Percentiles rank a stretch among this genome's conserved stretches.
Conservation (phyloP, 2,797 vertebrate genomes). For the Karalla daura region DNA sequence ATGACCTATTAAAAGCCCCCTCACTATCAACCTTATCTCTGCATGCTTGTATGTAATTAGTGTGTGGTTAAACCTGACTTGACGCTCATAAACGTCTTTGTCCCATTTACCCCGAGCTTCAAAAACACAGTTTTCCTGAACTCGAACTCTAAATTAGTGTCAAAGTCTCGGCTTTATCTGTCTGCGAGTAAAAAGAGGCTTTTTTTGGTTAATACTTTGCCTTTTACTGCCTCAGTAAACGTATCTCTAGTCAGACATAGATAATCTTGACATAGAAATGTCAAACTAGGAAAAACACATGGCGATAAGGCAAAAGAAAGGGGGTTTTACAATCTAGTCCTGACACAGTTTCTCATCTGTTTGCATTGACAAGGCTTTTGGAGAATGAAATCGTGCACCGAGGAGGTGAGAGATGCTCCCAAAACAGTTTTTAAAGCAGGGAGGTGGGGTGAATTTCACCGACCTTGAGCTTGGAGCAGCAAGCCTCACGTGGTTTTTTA, state of each 20-base stretch:
- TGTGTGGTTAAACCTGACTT: neutral
- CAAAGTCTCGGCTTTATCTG: conserved; percentile 41
- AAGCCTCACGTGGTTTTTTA: conserved; percentile 61
- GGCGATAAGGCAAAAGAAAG: neutral
- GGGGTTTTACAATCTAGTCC: neutral
- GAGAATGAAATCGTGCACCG: neutral
- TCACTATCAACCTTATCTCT: neutral
- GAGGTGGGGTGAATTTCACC: conserved; percentile 16
- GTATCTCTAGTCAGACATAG: neutral
- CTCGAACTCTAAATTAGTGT: conserved; percentile 5
- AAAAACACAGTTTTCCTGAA: neutral
- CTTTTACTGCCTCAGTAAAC: conserved; percentile 1
- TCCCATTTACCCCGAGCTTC: neutral
- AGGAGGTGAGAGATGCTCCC: neutral
- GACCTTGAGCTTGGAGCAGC: conserved; percentile 85
- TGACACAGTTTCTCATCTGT: neutral
- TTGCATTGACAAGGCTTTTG: neutral
- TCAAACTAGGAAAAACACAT: neutral
- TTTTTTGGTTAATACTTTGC: conserved; percentile 8
- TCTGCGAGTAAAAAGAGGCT: too few relatives aligned
- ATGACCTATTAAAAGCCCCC: neutral
- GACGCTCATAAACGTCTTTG: neutral
- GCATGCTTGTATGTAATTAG: neutral
- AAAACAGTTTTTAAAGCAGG: neutral
- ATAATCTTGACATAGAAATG: neutral